Percentiles rank a stretch among this genome's conserved stretches.
These are phyloP conservation scores for Dysmachus trigonus DNA, from an alignment of 2,888 invertebrate species.

Conservation along the genomic window DNA sequence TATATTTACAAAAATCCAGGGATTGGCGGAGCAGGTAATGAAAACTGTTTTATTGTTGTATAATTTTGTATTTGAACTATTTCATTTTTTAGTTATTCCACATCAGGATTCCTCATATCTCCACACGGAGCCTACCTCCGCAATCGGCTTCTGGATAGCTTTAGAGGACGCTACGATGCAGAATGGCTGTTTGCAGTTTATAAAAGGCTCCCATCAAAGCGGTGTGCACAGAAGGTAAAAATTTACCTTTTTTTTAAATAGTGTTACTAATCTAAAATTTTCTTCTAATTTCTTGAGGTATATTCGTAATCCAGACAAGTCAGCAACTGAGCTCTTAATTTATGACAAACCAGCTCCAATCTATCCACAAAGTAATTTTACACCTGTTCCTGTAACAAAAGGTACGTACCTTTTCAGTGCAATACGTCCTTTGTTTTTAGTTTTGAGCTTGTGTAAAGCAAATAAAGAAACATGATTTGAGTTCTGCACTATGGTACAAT, in stretches of 20 bases:
- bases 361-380: slow-evolving; percentile 79
- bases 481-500: too few species aligned
- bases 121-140: slow-evolving; percentile 81
- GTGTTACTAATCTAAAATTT: background rate
- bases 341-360: slow-evolving; percentile 75
- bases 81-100: slow-evolving; percentile 66
- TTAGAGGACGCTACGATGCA: slow-evolving; percentile 90
- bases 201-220: slow-evolving; percentile 89
- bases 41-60: background rate
- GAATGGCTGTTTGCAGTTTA: slow-evolving; percentile 95
- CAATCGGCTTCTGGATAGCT: slow-evolving; percentile 95
- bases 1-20: slow-evolving; percentile 96
- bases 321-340: slow-evolving; percentile 70
- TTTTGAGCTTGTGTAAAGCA: too few species aligned
- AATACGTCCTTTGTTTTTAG: too few species aligned
- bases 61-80: background rate
- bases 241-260: background rate
- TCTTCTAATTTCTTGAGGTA: slow-evolving; percentile 60
- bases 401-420: slow-evolving; percentile 66
- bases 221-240: slow-evolving; percentile 74
- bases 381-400: slow-evolving; percentile 82
- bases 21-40: slow-evolving; percentile 84
- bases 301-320: slow-evolving; percentile 74
- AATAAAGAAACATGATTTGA: too few species aligned
- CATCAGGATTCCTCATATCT: slow-evolving; percentile 92